Percentiles rank a stretch among this genome's conserved stretches.
Evolutionary conservation across 2,888 invertebrate genomes (phyloP).

Genomic region (Agrochola litura): DNA sequence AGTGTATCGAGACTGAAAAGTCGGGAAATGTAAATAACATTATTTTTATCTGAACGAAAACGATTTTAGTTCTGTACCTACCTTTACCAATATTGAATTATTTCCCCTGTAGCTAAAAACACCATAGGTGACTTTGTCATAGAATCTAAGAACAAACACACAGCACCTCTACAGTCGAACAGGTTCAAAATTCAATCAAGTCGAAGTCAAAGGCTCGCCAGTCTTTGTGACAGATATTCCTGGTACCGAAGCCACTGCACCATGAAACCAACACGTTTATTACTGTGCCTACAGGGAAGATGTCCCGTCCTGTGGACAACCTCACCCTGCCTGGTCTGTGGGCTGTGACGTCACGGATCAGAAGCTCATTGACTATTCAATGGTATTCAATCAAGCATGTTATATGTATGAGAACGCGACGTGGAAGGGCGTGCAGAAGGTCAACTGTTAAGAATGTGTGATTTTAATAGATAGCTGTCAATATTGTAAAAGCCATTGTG

Average conservation of each 20-base stretch:
- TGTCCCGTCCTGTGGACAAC: neutral
- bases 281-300: neutral
- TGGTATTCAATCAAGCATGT: conserved; percentile 47
- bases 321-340: neutral
- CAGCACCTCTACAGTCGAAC: neutral
- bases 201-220: conserved; percentile 1
- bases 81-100: neutral
- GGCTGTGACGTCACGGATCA: conserved; percentile 35
- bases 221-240: neutral
- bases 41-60: neutral
- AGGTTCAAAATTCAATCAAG: conserved; percentile 10
- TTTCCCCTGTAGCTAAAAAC: neutral
- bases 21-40: neutral
- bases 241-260: neutral
- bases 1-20: neutral
- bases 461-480: neutral
- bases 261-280: conserved; percentile 10
- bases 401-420: conserved; percentile 16
- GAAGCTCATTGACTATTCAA: conserved; percentile 57
- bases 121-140: neutral
- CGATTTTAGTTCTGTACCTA: neutral
- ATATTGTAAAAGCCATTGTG: neutral
- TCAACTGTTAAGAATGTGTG: neutral
- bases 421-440: conserved; percentile 15
- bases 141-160: neutral